Base-by-base conservation (phyloP, 2,113 vertebrate genomes). In the Lipophrys pholis region DNA sequence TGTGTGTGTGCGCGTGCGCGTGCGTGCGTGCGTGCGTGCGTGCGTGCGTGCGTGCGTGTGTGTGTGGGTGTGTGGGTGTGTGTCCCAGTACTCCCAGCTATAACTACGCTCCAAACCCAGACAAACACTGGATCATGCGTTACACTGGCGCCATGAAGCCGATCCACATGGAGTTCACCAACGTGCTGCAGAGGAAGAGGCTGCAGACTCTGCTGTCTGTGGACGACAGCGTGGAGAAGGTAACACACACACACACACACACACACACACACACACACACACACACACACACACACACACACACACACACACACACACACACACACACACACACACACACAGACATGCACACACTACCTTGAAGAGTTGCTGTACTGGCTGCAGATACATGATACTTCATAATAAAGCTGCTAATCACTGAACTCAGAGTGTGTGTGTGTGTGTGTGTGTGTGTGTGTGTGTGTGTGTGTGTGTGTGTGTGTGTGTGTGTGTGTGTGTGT, bases 161-260 rank as follows among this genome's bases (percentile, higher is more conserved):
- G 0, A 96, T 99, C 83, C 97, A 99, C 93, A 99, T 99, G 97
- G 94, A 99, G 71, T 99, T 99, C 93, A 99, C 97, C n/a, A 99
- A 99, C 90, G 94, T 99, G 96, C 91, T 99, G 0, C 97, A 99
- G 92, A 94, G 97, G 64, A 94, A 96, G 75, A 95, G 97, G 57
- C 95, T 99, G 76, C 97, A 99, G 82, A 99, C 97, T 0, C 94
- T 99, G 66, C 92, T 99, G 90, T 99, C 97, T 5, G 97, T 99
- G 85, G 97, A 99, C 10, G 97, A 97, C 90, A 97, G 96, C 6
- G 93, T 99, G 94, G 95, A 99, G 72, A 95, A 91, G 95, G 97
- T 98, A 89, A 68, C 11, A 55, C 21, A 55, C 60, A 35, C 9
- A 38, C 61, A 69, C 30, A 46, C 75, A 66, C 39, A 66, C 16